A percentile compares a stretch with the other conserved stretches of the same genome.
phyloP scores from a whole-genome alignment of 2,113 vertebrate genomes.

The Echinops telfairi region DNA sequence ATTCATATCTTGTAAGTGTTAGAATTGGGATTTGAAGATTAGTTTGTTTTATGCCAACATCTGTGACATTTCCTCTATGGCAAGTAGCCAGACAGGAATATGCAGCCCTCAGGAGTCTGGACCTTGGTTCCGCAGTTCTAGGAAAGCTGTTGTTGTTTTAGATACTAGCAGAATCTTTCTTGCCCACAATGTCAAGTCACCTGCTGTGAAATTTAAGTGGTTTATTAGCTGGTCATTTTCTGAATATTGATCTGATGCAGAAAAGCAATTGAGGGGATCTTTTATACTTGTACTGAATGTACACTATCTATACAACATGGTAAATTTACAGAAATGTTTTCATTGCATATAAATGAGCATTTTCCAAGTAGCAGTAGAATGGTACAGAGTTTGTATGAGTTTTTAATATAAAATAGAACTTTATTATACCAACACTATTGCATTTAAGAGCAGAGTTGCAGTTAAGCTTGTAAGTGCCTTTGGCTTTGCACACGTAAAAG shows the following conservation, averaged over 20 bases:
- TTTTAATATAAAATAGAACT: conserved; percentile 75
- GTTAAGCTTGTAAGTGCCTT: conserved; percentile 69
- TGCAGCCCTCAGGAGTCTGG: background rate
- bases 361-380: conserved; percentile 68
- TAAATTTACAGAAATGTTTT: conserved; percentile 70
- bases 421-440: conserved; percentile 68
- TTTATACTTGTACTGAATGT: conserved; percentile 66
- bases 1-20: conserved; percentile 36
- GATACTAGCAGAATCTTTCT: background rate
- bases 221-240: conserved; percentile 41
- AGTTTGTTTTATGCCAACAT: conserved; percentile 29
- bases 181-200: conserved; percentile 19
- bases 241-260: conserved; percentile 51
- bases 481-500: conserved; percentile 64
- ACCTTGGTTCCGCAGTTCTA: background rate
- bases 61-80: background rate
- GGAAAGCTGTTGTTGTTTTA: conserved; percentile 21
- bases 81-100: background rate
- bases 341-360: conserved; percentile 61
- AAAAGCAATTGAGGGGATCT: conserved; percentile 30
- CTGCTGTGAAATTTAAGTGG: conserved; percentile 36
- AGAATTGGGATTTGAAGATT: conserved; percentile 57
- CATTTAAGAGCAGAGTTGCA: conserved; percentile 73
- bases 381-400: conserved; percentile 62
- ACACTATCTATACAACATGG: conserved; percentile 53